Percentiles rank a stretch among this genome's conserved stretches.
Conservation (phyloP, 2,888 invertebrate species). For the Nemurella pictetii region DNA sequence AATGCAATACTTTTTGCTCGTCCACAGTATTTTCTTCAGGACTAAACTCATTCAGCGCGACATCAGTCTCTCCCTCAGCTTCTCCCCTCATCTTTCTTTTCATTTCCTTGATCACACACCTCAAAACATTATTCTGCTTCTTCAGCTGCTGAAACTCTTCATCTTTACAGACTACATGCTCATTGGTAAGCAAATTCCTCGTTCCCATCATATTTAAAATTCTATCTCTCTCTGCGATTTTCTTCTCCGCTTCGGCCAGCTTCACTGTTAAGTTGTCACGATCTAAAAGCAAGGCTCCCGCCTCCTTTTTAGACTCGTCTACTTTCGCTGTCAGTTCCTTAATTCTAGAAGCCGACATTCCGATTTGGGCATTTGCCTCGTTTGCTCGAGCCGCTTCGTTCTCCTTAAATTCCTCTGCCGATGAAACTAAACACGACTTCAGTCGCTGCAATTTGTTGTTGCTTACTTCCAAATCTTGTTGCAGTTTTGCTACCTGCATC, state of each 20-base stretch:
- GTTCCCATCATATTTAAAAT: not conserved
- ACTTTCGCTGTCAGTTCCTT: not conserved
- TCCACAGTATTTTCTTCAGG: not conserved
- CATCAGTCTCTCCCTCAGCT: not conserved
- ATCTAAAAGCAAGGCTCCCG: not conserved
- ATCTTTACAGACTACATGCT: not conserved
- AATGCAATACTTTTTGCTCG: slow-evolving; percentile 1
- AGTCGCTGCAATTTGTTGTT: not conserved
- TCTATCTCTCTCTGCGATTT: not conserved
- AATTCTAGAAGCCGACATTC: no score
- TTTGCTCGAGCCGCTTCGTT: not conserved
- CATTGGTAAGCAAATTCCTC: not conserved
- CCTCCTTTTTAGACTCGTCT: not conserved
- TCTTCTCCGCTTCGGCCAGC: not conserved
- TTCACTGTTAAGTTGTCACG: not conserved
- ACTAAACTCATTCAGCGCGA: not conserved
- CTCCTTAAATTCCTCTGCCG: not conserved
- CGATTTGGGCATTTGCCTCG: not conserved
- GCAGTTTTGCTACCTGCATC: not conserved
- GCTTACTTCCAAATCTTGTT: not conserved
- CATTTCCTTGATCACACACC: slow-evolving; percentile 29
- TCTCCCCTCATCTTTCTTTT: slow-evolving; percentile 16
- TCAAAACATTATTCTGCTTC: slow-evolving; percentile 29
- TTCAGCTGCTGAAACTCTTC: not conserved
- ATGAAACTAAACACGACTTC: not conserved